phyloP scores from a whole-genome alignment of 2,888 invertebrate genomes.

The Acrobasis consociella region DNA sequence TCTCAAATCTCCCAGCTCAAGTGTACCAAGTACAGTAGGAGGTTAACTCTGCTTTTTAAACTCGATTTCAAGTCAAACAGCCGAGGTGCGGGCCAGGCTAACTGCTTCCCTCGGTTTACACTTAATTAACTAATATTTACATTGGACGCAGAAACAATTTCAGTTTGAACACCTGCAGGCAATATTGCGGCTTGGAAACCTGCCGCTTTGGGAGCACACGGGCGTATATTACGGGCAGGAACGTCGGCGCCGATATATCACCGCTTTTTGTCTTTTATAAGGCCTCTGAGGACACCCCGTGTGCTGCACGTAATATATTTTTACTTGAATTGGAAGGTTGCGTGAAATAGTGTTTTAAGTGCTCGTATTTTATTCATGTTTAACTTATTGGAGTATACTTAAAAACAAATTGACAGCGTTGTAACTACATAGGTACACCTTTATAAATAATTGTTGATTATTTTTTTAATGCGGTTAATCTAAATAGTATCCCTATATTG shows the following conservation, averaged over 20 bases:
- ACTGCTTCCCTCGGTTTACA: constrained; percentile 63
- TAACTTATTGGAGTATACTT: too few species aligned
- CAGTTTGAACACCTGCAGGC: constrained; percentile 64
- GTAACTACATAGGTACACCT: too few species aligned
- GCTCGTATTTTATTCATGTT: too few species aligned
- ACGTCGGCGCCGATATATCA: constrained; percentile 11
- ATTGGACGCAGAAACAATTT: constrained; percentile 72
- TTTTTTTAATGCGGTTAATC: too few species aligned
- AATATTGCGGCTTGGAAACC: constrained; percentile 57
- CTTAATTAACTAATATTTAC: constrained; percentile 82
- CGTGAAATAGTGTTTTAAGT: neutral
- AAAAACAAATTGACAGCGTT: too few species aligned
- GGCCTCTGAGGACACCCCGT: neutral
- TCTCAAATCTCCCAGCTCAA: neutral
- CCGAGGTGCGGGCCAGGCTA: constrained; percentile 42
- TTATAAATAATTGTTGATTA: too few species aligned
- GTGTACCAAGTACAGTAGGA: constrained; percentile 1
- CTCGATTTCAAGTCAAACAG: constrained; percentile 50
- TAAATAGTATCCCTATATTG: too few species aligned
- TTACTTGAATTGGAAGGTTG: constrained; percentile 20
- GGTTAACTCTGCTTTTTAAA: constrained; percentile 44
- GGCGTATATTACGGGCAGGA: constrained; percentile 28
- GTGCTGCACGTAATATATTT: constrained; percentile 10
- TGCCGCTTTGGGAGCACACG: constrained; percentile 48
- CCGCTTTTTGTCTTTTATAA: constrained; percentile 17